Evolutionary conservation across 2,888 invertebrate genomes (phyloP).

Genomic region (Melieria crassipennis): DNA sequence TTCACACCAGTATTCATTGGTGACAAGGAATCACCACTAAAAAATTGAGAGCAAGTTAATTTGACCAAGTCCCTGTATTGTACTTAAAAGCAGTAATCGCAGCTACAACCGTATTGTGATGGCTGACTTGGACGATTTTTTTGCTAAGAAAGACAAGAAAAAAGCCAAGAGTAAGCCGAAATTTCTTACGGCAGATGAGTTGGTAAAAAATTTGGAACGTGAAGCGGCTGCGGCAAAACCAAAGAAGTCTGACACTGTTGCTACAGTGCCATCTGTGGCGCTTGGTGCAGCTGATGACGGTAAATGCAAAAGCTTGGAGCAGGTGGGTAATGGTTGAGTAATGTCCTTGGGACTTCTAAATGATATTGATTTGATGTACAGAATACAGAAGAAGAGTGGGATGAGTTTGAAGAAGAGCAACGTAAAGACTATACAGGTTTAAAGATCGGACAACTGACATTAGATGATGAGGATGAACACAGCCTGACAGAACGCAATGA

Average conservation of each 20-base stretch:
- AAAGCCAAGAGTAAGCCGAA: conserved; percentile 82
- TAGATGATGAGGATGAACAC: conserved; percentile 63
- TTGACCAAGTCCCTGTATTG: too few relatives aligned
- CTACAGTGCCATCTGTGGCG: conserved; percentile 31
- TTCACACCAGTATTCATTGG: too few relatives aligned
- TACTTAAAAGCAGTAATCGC: not conserved
- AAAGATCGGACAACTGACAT: conserved; percentile 73
- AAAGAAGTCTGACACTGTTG: conserved; percentile 43
- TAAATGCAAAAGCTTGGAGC: conserved; percentile 47
- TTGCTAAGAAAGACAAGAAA: conserved; percentile 96
- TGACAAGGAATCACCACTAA: too few relatives aligned
- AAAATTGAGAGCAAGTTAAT: too few relatives aligned
- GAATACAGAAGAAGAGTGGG: conserved; percentile 77
- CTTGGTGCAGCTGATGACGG: conserved; percentile 47
- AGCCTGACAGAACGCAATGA: conserved; percentile 62
- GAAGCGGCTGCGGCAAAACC: conserved; percentile 51
- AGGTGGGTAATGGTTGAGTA: conserved; percentile 44
- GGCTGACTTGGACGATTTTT: conserved; percentile 97
- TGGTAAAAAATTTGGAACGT: conserved; percentile 84
- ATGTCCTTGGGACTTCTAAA: not conserved
- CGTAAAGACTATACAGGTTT: conserved; percentile 75
- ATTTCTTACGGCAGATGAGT: conserved; percentile 87
- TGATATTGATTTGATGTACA: not conserved
- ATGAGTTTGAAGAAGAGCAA: conserved; percentile 74
- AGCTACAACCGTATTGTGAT: conserved; percentile 66